Evolutionary conservation across 2,888 invertebrate species (phyloP), one percentile per base, ranked within the genome.

Genomic region (Drosophila fulvimacula): DNA sequence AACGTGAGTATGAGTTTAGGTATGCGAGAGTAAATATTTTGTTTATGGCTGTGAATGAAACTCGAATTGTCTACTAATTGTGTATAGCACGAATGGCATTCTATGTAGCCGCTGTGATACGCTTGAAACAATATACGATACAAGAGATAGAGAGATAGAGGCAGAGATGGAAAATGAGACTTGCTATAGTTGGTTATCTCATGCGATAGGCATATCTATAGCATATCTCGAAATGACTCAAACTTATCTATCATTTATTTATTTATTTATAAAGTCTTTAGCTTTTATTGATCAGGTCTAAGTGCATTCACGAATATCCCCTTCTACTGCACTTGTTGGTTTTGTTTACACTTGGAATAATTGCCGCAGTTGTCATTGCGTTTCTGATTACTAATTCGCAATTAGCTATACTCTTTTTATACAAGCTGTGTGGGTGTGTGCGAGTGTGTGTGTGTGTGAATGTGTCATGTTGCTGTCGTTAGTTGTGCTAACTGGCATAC

Each of bases 11-110:
- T 55, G 62, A 62, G 75, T 61, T 57, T 19, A 57, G 56, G 53
- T 58, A 67, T 53, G 44, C 42, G 32, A 46, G 67, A 34, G 42
- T 63, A 57, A 52, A 53, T 63, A 53, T 44, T 56, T 21, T 5
- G 13, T 21, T 39, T n/a, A 42, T 55, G 49, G 51, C 60, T 64
- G 52, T 79, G 68, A 77, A 76, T 77, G 81, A 68, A 69, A 72
- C 70, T 57, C 44, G 63, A 75, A 75, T 64, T 79, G 81, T 58
- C 77, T 69, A 67, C 73, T 82, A 80, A 82, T 88, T 88, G 67
- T 88, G 86, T 68, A 82, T 82, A 85, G 76, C 76, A 64, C 61
- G 38, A 63, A 68, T 62, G 68, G 62, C 58, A 73, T 73, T 70
- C 80, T 62, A 79, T n/a, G 66, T 70, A 63, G 53, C 34, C 67